Base-by-base conservation (phyloP, 2,113 vertebrate species). In the Turnix velox region DNA sequence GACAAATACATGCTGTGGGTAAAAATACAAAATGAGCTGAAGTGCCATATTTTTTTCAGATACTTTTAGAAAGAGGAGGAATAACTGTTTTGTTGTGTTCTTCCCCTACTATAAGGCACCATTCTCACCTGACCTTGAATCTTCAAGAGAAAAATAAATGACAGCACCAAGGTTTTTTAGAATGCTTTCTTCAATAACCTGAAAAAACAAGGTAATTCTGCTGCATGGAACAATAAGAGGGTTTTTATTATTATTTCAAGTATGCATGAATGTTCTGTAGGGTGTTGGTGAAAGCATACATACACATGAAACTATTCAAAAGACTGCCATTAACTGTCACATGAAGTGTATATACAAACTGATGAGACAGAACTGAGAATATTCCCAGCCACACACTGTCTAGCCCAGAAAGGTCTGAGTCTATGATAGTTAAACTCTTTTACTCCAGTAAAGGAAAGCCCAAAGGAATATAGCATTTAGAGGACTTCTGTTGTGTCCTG, bases 381-480 rank as follows among this genome's bases (percentile, higher is more conserved):
- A 16, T 55, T 72, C 14, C 35, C 48, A 92, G 18, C 1, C 24
- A 51, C 3, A 16, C 1, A 3, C 3, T 57, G 0, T 17, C 11
- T 55, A 35, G 3, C 18, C 23, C 13, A 37, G 51, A 45, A 67
- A 71, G 2, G 11, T 66, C 18, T 55, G 28, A 66, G 14, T 55
- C 31, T 63, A 22, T 37, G 20, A 6, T 48, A n/a, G 7, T 27
- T 33, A 72, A 90, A n/a, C 3, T 1, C 55, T 82, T 82, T 67
- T 46, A 55, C 17, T 4, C 27, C n/a, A 35, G 10, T 1, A 18
- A 14, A 62, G 39, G 9, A 30, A 76, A 33, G 9, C 2, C 19
- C 13, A 31, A 4, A 42, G 15, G 13, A 61, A 46, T 27, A 39
- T 2, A 18, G 9, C 3, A 4, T 14, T 69, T 58, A 62, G 61